Evolutionary conservation across 2,888 invertebrate species (phyloP), one percentile per base, ranked within the genome.

Genomic region (Synergus itoensis): DNA sequence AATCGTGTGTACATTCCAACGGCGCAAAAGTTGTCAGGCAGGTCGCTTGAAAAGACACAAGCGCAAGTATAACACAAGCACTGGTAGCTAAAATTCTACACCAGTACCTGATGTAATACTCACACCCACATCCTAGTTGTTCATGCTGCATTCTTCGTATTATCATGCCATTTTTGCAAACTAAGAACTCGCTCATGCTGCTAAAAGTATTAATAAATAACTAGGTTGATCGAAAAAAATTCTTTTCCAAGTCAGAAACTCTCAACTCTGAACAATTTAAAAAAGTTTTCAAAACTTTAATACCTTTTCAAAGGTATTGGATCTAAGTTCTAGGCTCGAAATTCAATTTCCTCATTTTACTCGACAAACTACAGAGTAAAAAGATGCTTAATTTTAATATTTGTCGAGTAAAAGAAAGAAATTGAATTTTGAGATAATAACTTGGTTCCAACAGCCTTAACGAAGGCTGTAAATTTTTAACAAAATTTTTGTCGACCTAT

Each of bases 101-200:
- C 98, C 98, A 98, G 98, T 98, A 98, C 98, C 98, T 98, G 98
- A 98, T 98, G 98, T 98, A 98, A 98, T 98, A 98, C 98, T 98
- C 98, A 97, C 94, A 94, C 94, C 94, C 95, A 94, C 94, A 93
- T 94, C 92, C 93, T 94, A 86, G 84, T 87, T 85, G 82, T 81
- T 89, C 91, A 91, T 90, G 90, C 90, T 89, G 91, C 91, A 91
- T 90, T 91, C 94, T 88, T 89, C 89, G 87, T 89, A 87, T 91
- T 90, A 89, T 89, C 92, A 93, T 92, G 92, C 92, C 84, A 87
- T 89, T 86, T 86, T 87, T 88, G 85, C 83, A 84, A 86, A 87
- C 84, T 86, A 86, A 86, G 75, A 64, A 84, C 85, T 86, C 85
- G 83, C 85, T 86, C 92, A 92, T 92, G 92, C 93, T 90, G 90